Evolutionary conservation across 2,888 invertebrate genomes (phyloP).

Genomic region (Cheilosia scutellata): DNA sequence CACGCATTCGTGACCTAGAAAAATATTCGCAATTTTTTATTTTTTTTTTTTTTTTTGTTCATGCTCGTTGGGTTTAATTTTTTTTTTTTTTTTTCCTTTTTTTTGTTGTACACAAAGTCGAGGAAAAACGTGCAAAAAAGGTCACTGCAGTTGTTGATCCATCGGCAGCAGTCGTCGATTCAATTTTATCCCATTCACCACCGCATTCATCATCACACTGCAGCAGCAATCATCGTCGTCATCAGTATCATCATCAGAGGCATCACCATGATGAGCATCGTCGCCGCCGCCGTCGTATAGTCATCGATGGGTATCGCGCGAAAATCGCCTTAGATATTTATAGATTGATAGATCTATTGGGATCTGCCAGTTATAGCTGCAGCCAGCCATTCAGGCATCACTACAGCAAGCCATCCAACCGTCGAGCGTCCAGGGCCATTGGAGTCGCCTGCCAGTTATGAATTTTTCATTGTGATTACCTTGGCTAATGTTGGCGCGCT

Average conservation of each 20-base stretch:
- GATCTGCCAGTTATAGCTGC: conserved; percentile 41
- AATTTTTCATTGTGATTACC: conserved; percentile 65
- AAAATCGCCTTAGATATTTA: conserved; percentile 62
- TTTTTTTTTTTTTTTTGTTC: conserved; percentile 22
- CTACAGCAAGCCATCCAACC: conserved; percentile 14
- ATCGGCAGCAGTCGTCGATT: conserved; percentile 64
- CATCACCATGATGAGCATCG: conserved; percentile 15
- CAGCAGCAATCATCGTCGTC: conserved; percentile 45
- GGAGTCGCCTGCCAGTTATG: conserved; percentile 63
- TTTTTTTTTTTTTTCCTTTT: conserved; percentile 7
- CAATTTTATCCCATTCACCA: conserved; percentile 68
- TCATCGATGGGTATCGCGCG: conserved; percentile 34
- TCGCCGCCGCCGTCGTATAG: conserved; percentile 17
- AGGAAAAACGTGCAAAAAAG: conserved; percentile 58
- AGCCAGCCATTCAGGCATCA: conserved; percentile 45
- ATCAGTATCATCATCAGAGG: conserved; percentile 5
- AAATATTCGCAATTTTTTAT: conserved; percentile 51
- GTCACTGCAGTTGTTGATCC: conserved; percentile 72
- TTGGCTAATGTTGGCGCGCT: conserved; percentile 35
- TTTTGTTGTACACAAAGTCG: conserved; percentile 18
- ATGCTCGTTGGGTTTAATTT: conserved; percentile 55
- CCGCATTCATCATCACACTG: conserved; percentile 64
- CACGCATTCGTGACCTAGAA: conserved; percentile 75
- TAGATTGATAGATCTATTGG: conserved; percentile 70
- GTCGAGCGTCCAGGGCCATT: conserved; percentile 34